phyloP scores from a whole-genome alignment of 2,888 invertebrate species.

The Tanytarsus gracilentus region DNA sequence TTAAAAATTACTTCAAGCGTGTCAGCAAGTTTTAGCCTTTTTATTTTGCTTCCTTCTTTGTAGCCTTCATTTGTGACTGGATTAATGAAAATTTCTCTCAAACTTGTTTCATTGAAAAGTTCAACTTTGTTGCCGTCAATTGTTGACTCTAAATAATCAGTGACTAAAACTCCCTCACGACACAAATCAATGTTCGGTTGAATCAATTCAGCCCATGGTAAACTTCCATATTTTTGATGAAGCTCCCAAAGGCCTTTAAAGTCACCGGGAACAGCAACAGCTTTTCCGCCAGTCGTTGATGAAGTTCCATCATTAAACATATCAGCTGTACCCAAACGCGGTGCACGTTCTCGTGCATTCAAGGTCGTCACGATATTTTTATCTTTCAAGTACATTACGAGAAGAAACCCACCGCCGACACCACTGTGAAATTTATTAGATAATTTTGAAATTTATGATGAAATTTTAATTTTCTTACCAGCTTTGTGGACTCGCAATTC shows the following conservation, averaged over 20 bases:
- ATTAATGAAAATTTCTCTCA: constrained; percentile 53
- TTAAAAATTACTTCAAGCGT: no score
- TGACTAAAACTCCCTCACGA: constrained; percentile 60
- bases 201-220: constrained; percentile 72
- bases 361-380: constrained; percentile 50
- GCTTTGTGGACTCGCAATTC: constrained; percentile 65
- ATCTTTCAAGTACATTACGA: constrained; percentile 65
- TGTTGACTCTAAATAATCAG: constrained; percentile 53
- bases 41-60: constrained; percentile 55
- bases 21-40: constrained; percentile 53
- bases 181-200: constrained; percentile 70
- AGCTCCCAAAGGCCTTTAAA: constrained; percentile 73
- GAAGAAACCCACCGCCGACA: constrained; percentile 80
- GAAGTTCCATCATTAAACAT: constrained; percentile 54
- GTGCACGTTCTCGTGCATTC: constrained; percentile 72
- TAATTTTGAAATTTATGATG: neutral
- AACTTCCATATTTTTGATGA: constrained; percentile 60
- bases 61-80: constrained; percentile 51
- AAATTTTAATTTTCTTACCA: constrained; percentile 34
- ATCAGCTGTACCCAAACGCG: constrained; percentile 52
- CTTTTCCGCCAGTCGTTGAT: constrained; percentile 37
- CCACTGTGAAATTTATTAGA: constrained; percentile 52
- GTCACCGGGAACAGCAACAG: constrained; percentile 87
- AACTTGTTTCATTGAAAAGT: constrained; percentile 51
- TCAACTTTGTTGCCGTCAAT: constrained; percentile 45